Percentiles rank a stretch among this genome's conserved stretches.
Conservation (phyloP, 2,113 vertebrate genomes). For the Numida meleagris region DNA sequence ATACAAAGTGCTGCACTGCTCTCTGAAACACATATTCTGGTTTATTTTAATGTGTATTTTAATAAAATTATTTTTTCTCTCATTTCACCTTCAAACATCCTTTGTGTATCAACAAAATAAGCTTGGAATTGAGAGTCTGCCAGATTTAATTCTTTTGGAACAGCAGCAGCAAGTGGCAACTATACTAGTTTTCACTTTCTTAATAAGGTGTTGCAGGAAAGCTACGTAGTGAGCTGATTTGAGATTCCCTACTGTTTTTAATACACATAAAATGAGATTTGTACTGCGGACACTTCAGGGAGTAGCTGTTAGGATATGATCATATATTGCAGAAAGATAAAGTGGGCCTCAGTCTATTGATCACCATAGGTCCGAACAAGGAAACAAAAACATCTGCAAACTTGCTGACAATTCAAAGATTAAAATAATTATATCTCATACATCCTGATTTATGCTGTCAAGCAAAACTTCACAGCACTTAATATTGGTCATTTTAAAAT, state of each 20-base stretch:
- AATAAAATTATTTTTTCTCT: slow-evolving; percentile 12
- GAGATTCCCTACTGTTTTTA: slow-evolving; percentile 60
- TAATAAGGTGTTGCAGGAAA: slow-evolving; percentile 51
- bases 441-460: neutral
- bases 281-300: slow-evolving; percentile 26
- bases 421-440: neutral
- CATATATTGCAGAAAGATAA: slow-evolving; percentile 15
- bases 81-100: slow-evolving; percentile 32
- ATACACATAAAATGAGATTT: slow-evolving; percentile 55
- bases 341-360: neutral
- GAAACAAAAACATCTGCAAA: neutral
- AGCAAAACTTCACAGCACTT: neutral
- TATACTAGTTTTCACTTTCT: slow-evolving; percentile 54
- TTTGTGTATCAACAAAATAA: neutral
- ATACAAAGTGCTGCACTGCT: neutral
- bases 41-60: neutral
- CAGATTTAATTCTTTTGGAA: slow-evolving; percentile 7
- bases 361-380: neutral
- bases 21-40: neutral
- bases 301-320: slow-evolving; percentile 34
- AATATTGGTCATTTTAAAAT: neutral
- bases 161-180: slow-evolving; percentile 47
- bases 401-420: neutral
- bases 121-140: neutral
- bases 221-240: slow-evolving; percentile 48